These are phyloP conservation scores for Lycocerus yunnanus DNA, from an alignment of 2,888 invertebrate species.

Conservation along the genomic window DNA sequence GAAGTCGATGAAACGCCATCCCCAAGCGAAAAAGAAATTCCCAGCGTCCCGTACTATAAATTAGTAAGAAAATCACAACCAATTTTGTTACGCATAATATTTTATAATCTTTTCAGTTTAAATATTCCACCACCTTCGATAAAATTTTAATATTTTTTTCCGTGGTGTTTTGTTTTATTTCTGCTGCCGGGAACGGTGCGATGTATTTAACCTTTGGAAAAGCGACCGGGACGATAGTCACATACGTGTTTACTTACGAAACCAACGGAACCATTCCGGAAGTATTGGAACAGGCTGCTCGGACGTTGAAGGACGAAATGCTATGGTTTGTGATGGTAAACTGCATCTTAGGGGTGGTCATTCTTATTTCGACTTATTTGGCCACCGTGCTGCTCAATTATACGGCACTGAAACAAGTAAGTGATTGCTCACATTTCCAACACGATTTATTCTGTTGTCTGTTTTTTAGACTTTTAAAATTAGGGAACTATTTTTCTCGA, in stretches of 20 bases:
- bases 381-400: conserved; percentile 56
- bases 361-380: conserved; percentile 66
- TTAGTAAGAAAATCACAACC: neutral
- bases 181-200: conserved; percentile 67
- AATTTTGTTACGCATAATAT: neutral
- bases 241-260: conserved; percentile 34
- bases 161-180: conserved; percentile 60
- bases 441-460: too few species aligned
- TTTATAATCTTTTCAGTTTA: conserved; percentile 60
- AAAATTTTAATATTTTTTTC: conserved; percentile 63
- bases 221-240: conserved; percentile 65
- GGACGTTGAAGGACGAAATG: conserved; percentile 59
- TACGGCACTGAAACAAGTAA: neutral
- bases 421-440: too few species aligned
- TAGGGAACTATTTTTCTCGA: conserved; percentile 66
- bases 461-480: conserved; percentile 62
- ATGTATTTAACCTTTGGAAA: conserved; percentile 72
- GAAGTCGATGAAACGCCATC: neutral
- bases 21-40: neutral
- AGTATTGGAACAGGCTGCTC: conserved; percentile 44
- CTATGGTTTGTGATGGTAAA: conserved; percentile 65
- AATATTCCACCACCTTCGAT: conserved; percentile 66
- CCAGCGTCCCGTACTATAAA: neutral
- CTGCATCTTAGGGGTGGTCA: conserved; percentile 62
- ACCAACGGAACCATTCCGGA: neutral